These are phyloP conservation scores for Colletes latitarsis DNA, from an alignment of 1,140 invertebrate species.

Conservation along the genomic window DNA sequence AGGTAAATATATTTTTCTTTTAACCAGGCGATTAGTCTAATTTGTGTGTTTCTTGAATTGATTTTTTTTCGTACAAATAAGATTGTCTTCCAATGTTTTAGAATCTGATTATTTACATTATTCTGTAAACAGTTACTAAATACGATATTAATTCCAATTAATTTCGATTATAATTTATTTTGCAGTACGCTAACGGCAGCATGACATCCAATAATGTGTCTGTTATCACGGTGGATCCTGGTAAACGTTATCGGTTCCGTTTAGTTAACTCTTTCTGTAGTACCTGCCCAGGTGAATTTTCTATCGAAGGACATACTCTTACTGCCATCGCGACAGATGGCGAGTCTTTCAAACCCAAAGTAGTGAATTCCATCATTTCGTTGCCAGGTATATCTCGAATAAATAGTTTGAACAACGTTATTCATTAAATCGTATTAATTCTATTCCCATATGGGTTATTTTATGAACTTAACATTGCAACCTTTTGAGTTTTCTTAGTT, in stretches of 20 bases:
- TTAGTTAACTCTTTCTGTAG: conserved; percentile 80
- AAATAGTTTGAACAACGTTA: not conserved
- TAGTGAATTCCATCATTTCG: conserved; percentile 32
- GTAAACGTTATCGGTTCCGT: conserved; percentile 80
- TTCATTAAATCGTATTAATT: too few relatives aligned
- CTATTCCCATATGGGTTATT: not conserved
- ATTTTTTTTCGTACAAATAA: too few relatives aligned
- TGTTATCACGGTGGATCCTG: conserved; percentile 64
- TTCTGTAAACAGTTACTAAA: too few relatives aligned
- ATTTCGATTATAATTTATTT: not conserved
- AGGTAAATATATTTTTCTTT: not conserved
- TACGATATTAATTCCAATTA: too few relatives aligned
- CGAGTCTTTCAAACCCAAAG: conserved; percentile 8
- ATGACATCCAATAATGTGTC: too few relatives aligned
- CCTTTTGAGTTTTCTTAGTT: too few relatives aligned
- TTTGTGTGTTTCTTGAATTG: too few relatives aligned
- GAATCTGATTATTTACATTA: too few relatives aligned
- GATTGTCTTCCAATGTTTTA: too few relatives aligned
- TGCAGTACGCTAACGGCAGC: conserved; percentile 21
- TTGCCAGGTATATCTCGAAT: conserved; percentile 15
- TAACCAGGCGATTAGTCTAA: not conserved
- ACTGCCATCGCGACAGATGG: conserved; percentile 82
- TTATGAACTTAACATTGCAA: too few relatives aligned
- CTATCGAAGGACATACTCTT: conserved; percentile 81
- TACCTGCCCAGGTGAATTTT: conserved; percentile 80